Percentiles rank a stretch among this genome's conserved stretches.
Evolutionary conservation across 2,113 vertebrate genomes (phyloP).

Genomic region (Apaloderma vittatum): DNA sequence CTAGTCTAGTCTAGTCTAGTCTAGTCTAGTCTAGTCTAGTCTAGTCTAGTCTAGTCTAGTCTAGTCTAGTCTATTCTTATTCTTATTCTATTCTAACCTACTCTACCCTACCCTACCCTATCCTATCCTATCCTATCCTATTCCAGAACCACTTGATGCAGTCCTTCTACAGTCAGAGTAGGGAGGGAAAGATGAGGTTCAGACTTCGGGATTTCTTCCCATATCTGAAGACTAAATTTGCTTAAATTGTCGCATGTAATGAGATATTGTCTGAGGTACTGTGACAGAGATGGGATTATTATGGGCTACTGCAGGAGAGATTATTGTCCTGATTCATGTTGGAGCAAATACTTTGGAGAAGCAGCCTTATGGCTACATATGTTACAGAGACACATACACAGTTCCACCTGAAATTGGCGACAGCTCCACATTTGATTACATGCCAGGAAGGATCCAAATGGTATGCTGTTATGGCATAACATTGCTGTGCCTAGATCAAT

Average conservation of each 20-base stretch:
- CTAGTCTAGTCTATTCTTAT: too few species aligned
- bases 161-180: not conserved
- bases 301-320: not conserved
- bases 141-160: not conserved
- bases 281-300: not conserved
- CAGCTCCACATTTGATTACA: not conserved
- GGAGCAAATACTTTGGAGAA: not conserved
- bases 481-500: not conserved
- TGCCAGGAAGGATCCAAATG: not conserved
- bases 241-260: not conserved
- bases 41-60: not conserved
- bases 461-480: rapidly evolving
- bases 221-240: not conserved
- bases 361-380: not conserved
- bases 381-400: not conserved
- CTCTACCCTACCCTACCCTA: not conserved
- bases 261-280: not conserved
- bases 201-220: not conserved
- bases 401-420: not conserved
- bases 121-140: not conserved
- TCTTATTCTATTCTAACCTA: too few species aligned
- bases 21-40: not conserved
- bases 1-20: too few species aligned
- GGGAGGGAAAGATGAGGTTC: not conserved
- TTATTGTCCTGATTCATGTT: not conserved